Conservation (phyloP, 2,888 invertebrate genomes). For the Phengaris arion region DNA sequence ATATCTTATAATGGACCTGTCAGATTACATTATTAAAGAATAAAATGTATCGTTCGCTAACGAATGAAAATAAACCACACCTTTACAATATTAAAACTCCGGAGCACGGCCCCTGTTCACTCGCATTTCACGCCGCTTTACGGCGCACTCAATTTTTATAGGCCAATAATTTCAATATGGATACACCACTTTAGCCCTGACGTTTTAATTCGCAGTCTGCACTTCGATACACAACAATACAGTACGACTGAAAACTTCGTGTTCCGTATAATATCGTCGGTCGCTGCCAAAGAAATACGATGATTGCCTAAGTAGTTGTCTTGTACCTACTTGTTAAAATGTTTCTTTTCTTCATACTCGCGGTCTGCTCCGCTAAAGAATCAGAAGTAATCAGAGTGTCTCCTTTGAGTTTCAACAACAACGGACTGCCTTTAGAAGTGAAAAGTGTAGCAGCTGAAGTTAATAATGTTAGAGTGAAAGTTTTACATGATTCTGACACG, state of each 20-base stretch:
- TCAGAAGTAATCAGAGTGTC: background rate
- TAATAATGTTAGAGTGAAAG: background rate
- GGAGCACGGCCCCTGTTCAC: constrained; percentile 8
- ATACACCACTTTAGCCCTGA: constrained; percentile 32
- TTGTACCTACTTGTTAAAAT: background rate
- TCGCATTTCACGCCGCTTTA: constrained; percentile 30
- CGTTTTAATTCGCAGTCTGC: constrained; percentile 38
- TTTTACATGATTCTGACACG: background rate
- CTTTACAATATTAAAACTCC: constrained; percentile 2
- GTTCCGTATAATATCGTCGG: too few species aligned
- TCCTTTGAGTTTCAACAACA: constrained; percentile 2
- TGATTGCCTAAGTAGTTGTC: background rate
- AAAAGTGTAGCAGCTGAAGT: background rate
- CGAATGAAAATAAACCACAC: constrained; percentile 13
- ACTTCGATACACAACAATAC: constrained; percentile 31
- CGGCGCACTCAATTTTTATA: constrained; percentile 26
- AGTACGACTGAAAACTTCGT: background rate
- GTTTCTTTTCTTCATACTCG: background rate
- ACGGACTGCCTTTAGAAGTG: background rate
- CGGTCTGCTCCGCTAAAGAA: background rate
- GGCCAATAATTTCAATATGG: constrained; percentile 29
- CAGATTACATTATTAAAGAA: background rate
- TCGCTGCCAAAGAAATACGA: background rate
- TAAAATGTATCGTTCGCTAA: background rate
- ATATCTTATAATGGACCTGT: background rate